Conservation (phyloP, 2,888 invertebrate genomes). For the Plemyria rubiginata region DNA sequence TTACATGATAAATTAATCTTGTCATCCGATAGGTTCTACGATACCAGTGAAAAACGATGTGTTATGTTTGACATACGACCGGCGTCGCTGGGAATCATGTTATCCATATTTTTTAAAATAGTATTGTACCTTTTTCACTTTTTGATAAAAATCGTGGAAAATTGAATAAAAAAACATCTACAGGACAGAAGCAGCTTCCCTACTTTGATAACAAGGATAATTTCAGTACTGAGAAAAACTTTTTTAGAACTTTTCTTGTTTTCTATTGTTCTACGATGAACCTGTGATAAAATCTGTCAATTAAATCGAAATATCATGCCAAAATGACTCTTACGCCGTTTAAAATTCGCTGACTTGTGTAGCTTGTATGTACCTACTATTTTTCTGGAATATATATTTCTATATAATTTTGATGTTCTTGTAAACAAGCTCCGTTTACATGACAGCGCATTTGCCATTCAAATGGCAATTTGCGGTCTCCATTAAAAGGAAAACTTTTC, state of each 20-base stretch:
- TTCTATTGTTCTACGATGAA: too few species aligned
- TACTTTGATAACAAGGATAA: too few species aligned
- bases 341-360: too few species aligned
- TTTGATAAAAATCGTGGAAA: slow-evolving; percentile 4
- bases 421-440: slow-evolving; percentile 8
- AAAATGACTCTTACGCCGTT: too few species aligned
- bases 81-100: slow-evolving; percentile 43
- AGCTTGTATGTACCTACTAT: too few species aligned
- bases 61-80: slow-evolving; percentile 56
- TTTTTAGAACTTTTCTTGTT: too few species aligned
- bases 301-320: too few species aligned
- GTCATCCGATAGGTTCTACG: slow-evolving; percentile 64
- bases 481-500: slow-evolving; percentile 49
- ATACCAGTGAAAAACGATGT: slow-evolving; percentile 65
- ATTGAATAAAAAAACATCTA: too few species aligned
- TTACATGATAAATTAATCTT: slow-evolving; percentile 75
- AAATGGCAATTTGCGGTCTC: slow-evolving; percentile 48
- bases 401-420: not conserved
- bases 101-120: slow-evolving; percentile 35
- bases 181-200: too few species aligned
- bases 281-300: too few species aligned
- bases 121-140: slow-evolving; percentile 15
- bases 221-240: too few species aligned
- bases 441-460: slow-evolving; percentile 13
- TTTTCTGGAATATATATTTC: not conserved